Evolutionary conservation across 2,113 vertebrate genomes (phyloP).

Genomic region (Colossoma macropomum): DNA sequence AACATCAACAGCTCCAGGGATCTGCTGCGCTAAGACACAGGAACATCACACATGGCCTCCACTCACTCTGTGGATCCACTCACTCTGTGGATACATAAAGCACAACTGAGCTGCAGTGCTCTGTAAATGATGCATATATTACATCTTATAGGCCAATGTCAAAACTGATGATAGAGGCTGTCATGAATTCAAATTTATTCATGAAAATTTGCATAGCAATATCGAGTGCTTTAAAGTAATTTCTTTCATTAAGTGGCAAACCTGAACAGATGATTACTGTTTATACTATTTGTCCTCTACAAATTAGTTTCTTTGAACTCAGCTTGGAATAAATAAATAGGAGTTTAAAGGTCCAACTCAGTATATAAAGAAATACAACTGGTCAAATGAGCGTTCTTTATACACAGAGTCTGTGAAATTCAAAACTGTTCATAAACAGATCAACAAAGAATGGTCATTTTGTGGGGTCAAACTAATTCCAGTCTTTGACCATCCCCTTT

Average conservation of each 20-base stretch:
- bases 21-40: neutral
- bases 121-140: conserved; percentile 26
- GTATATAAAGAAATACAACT: neutral
- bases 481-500: neutral
- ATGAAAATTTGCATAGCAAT: conserved; percentile 35
- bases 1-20: neutral
- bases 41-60: conserved; percentile 11
- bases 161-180: conserved; percentile 14
- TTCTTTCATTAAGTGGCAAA: conserved; percentile 7
- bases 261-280: conserved; percentile 40
- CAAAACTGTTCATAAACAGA: no score
- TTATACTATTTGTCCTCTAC: conserved; percentile 32
- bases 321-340: neutral
- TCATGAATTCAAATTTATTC: conserved; percentile 48
- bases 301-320: conserved; percentile 34
- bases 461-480: no score
- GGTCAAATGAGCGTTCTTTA: neutral
- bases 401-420: neutral
- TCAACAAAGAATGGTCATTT: no score
- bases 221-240: conserved; percentile 41
- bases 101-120: neutral
- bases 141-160: conserved; percentile 43
- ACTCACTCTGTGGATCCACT: neutral
- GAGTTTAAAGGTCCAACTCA: neutral
- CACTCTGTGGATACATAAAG: neutral